Evolutionary conservation across 2,888 invertebrate species (phyloP).

Genomic region (Synergus umbraculus): DNA sequence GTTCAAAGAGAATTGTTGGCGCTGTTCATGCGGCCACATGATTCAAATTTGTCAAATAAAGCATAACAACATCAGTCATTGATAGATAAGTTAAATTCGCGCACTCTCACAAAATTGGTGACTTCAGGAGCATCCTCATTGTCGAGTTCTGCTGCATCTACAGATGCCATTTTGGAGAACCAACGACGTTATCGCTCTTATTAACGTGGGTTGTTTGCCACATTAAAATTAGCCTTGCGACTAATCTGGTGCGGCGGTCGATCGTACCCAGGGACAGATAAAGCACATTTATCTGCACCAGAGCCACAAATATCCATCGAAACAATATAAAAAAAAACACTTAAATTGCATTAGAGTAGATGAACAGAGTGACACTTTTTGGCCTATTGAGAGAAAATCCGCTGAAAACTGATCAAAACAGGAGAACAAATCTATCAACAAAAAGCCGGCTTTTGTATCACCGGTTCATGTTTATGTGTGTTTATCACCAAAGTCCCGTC

Average conservation of each 20-base stretch:
- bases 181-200: not conserved
- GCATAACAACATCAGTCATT: not conserved
- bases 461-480: not conserved
- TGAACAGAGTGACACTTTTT: not conserved
- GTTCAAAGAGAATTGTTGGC: conserved; percentile 41
- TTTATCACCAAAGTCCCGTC: conserved; percentile 5
- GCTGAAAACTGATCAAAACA: not conserved
- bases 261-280: conserved; percentile 50
- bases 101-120: not conserved
- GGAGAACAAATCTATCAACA: not conserved
- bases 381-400: not conserved
- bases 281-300: conserved; percentile 42
- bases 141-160: not conserved
- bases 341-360: not conserved
- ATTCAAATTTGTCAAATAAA: not conserved
- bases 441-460: not conserved
- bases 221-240: conserved; percentile 54
- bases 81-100: not conserved
- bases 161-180: conserved; percentile 27
- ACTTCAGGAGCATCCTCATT: not conserved
- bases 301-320: conserved; percentile 41
- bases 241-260: conserved; percentile 50
- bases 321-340: conserved; percentile 7
- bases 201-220: conserved; percentile 44
- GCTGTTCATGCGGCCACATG: conserved; percentile 56